Evolutionary conservation across 2,888 invertebrate species (phyloP), one percentile per base, ranked within the genome.

Genomic region (Lamellibrachia satsuma): DNA sequence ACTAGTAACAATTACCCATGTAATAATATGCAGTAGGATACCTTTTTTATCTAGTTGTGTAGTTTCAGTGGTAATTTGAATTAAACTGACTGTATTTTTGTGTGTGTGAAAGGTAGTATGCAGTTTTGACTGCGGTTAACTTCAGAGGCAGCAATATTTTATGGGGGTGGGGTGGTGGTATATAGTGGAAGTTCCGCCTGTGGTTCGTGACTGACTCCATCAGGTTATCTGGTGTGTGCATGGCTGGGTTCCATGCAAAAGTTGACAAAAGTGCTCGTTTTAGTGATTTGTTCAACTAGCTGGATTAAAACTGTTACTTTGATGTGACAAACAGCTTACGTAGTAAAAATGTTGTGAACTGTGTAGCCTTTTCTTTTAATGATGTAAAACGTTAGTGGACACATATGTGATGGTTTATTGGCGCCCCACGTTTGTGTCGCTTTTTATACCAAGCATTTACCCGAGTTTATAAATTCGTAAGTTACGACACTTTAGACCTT

Each of bases 61-160:
- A 75, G 75, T 75, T 75, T 75, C 75, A 11, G 15, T 15, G 22
- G 75, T 75, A 15, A 75, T 75, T 75, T 75, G 75, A 4, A 75
- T 75, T 15, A 15, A 75, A 15, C 3, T 75, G 75, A 75, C 15
- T 75, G 75, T 15, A 75, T 75, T 15, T 75, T 75, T 75, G 39
- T 39, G 39, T 60, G 15, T 75, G 75, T 75, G 22, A 75, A 15
- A 75, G 75, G 39, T 75, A 1, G 75, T 15, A 57, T 8, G 57
- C 57, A 57, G 57, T 57, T 57, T 57, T 57, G 57, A 57, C 57
- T 57, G 57, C 57, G 7, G 15, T 57, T 8, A 57, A 57, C 57
- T 15, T 75, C 75, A 75, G 75, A 75, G 75, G 75, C 75, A 75
- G 75, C 75, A 75, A 75, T 75, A 75, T 75, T 75, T 75, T 75